phyloP scores from a whole-genome alignment of 2,888 invertebrate genomes.

The Neria commutata region DNA sequence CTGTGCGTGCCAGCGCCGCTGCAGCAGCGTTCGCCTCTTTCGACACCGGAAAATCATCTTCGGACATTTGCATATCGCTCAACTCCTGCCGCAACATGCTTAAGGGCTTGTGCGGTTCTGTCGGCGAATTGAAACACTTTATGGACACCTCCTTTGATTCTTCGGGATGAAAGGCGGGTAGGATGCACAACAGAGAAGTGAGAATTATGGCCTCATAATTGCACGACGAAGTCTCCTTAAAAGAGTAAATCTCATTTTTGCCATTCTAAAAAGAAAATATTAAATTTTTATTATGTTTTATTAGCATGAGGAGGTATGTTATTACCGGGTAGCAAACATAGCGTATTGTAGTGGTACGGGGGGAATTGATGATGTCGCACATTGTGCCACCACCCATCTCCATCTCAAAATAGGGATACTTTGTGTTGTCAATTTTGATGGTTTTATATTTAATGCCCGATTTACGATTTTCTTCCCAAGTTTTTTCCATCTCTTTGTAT shows the following conservation, averaged over 20 bases:
- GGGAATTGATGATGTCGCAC: slow-evolving; percentile 89
- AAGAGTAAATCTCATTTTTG: slow-evolving; percentile 88
- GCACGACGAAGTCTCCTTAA: slow-evolving; percentile 93
- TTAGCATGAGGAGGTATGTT: too few species aligned
- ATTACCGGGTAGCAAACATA: slow-evolving; percentile 90
- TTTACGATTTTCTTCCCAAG: slow-evolving; percentile 64
- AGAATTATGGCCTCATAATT: slow-evolving; percentile 92
- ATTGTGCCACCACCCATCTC: slow-evolving; percentile 86
- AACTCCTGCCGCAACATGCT: slow-evolving; percentile 74
- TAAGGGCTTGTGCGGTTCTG: slow-evolving; percentile 74
- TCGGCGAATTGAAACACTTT: slow-evolving; percentile 73
- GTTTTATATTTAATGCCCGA: slow-evolving; percentile 66
- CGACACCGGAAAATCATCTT: slow-evolving; percentile 59
- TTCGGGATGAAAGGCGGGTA: slow-evolving; percentile 84
- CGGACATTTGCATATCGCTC: slow-evolving; percentile 70
- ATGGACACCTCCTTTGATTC: slow-evolving; percentile 80
- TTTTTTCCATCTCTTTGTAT: slow-evolving; percentile 66
- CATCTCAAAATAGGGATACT: slow-evolving; percentile 86
- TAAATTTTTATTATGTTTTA: too few species aligned
- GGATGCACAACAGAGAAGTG: slow-evolving; percentile 84
- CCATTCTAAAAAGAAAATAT: too few species aligned
- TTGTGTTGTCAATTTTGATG: slow-evolving; percentile 85
- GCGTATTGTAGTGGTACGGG: slow-evolving; percentile 78
- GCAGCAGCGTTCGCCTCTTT: slow-evolving; percentile 49
- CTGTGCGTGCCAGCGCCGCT: slow-evolving; percentile 45